Conservation (phyloP, 2,888 invertebrate species). For the Acanthosepion esculentum region DNA sequence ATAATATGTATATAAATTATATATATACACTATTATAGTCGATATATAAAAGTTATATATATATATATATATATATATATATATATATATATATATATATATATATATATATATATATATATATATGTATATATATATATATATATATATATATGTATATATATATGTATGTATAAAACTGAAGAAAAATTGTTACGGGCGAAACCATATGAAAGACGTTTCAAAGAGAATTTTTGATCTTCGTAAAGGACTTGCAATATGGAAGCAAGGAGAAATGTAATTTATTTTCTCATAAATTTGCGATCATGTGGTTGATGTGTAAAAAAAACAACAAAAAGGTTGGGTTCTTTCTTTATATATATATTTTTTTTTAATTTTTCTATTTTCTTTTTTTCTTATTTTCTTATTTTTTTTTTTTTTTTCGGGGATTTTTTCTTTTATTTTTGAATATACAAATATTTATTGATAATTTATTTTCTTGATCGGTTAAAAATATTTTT, state of each 20-base stretch:
- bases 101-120: not conserved
- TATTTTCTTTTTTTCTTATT: not conserved
- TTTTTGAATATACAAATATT: not conserved
- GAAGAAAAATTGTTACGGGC: not conserved
- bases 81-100: not conserved
- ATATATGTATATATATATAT: slow-evolving; percentile 6
- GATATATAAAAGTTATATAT: not conserved
- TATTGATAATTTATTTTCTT: slow-evolving; percentile 33
- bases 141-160: not conserved
- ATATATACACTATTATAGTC: not conserved
- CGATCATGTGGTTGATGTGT: not conserved
- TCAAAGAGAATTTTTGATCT: not conserved
- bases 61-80: slow-evolving; percentile 20
- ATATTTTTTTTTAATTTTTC: not conserved
- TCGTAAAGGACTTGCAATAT: not conserved
- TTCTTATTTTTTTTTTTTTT: not conserved
- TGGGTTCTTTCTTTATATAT: not conserved
- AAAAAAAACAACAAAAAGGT: not conserved
- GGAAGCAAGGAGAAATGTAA: not conserved
- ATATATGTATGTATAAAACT: not conserved
- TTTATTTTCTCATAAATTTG: not conserved
- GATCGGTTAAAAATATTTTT: slow-evolving; percentile 22
- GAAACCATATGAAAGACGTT: not conserved
- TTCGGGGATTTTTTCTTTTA: not conserved
- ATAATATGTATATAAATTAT: not conserved